These are phyloP conservation scores for Lagopus leucura DNA, from an alignment of 2,113 vertebrate genomes.

Conservation along the genomic window DNA sequence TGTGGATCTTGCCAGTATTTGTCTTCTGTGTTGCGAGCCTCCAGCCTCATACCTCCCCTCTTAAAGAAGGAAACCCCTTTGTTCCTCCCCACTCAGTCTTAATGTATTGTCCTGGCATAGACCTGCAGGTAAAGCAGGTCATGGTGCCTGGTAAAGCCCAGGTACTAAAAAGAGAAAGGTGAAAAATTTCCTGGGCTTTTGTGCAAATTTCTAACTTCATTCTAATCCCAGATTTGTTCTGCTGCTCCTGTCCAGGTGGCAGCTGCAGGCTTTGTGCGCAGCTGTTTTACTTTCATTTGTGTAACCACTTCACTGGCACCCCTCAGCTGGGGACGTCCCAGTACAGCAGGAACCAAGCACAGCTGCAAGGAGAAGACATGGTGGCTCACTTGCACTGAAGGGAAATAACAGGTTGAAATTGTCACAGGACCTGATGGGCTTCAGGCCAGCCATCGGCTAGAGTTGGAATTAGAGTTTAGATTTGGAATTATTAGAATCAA, in stretches of 20 bases:
- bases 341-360: fast-evolving
- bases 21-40: background rate
- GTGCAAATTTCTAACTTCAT: background rate
- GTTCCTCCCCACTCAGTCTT: background rate
- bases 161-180: background rate
- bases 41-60: background rate
- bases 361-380: background rate
- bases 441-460: background rate
- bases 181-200: background rate
- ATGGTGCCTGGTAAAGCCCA: background rate
- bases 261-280: background rate
- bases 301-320: background rate
- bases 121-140: background rate
- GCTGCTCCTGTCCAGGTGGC: background rate
- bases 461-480: background rate
- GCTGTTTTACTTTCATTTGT: background rate
- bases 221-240: background rate
- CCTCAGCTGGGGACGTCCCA: background rate
- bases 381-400: background rate
- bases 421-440: background rate
- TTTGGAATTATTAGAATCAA: background rate
- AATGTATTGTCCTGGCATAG: background rate
- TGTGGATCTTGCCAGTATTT: background rate
- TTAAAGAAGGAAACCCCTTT: background rate
- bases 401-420: background rate